A percentile compares a stretch with the other conserved stretches of the same genome.
phyloP scores from a whole-genome alignment of 2,888 invertebrate species.

The Acrobeloides nanus region DNA sequence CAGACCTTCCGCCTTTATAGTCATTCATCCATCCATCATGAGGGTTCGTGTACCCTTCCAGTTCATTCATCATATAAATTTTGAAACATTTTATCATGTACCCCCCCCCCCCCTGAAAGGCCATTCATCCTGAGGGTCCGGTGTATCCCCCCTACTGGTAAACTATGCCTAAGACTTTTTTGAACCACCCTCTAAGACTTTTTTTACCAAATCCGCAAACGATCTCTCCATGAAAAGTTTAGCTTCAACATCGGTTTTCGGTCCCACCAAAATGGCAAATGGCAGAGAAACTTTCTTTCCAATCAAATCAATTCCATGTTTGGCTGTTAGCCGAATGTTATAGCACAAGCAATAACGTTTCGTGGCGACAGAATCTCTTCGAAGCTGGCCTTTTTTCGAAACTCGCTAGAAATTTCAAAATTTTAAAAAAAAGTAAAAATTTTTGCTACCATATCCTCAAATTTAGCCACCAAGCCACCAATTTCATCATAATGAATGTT shows the following conservation, averaged over 20 bases:
- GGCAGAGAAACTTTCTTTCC: slow-evolving; percentile 39
- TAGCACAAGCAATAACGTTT: slow-evolving; percentile 47
- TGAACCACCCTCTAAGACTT: too few species aligned
- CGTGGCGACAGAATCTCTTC: slow-evolving; percentile 40
- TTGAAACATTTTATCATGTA: too few species aligned
- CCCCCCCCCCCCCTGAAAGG: too few species aligned
- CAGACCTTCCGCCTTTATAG: too few species aligned
- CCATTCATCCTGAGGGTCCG: too few species aligned
- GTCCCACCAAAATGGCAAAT: slow-evolving; percentile 45
- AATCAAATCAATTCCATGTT: slow-evolving; percentile 40
- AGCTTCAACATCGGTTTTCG: slow-evolving; percentile 45
- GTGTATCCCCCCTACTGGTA: too few species aligned
- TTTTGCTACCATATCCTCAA: slow-evolving; percentile 37
- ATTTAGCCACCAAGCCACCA: slow-evolving; percentile 36
- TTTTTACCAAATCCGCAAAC: slow-evolving; percentile 35
- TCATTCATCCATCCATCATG: too few species aligned
- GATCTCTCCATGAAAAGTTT: slow-evolving; percentile 42
- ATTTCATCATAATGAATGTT: slow-evolving; percentile 29
- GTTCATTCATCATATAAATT: too few species aligned
- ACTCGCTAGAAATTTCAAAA: slow-evolving; percentile 31
- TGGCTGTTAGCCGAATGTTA: slow-evolving; percentile 29
- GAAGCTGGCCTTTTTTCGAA: slow-evolving; percentile 40
- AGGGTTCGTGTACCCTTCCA: too few species aligned
- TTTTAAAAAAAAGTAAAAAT: not conserved
- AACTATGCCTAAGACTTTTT: too few species aligned